Base-by-base conservation (phyloP, 2,888 invertebrate species). In the Neoitamus cyanurus region DNA sequence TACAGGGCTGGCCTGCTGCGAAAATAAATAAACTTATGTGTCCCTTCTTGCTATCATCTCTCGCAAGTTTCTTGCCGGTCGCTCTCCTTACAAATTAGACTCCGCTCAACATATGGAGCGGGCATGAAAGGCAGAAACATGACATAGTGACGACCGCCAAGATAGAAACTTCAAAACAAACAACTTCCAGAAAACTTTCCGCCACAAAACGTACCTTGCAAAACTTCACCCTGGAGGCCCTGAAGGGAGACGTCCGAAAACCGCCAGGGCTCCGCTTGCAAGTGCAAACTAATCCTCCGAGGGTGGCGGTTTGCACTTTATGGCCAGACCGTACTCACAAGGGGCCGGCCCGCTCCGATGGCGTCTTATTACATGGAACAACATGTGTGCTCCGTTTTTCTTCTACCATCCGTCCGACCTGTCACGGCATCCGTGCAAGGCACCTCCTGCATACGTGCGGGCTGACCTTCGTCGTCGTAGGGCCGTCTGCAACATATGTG, bases 151-250 rank as follows among this genome's bases (percentile, higher is more conserved):
- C 80, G 42, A 58, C 80, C 31, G 68, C 31, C 80, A n/a, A 58
- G 80, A 80, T 58, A 80, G 80, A 68, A 84, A 85, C 78, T 85
- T 48, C 73, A 84, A 84, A 80, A 78, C 85, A 84, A 85, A 83
- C 82, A 85, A 85, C 85, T 84, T 84, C 83, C 58, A 46, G 58
- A 34, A 83, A 85, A 84, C 80, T 85, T 84, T 72, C 15, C 30
- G 69, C 85, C 85, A 84, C 85, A 85, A 72, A 85, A 80, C 83
- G 80, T 85, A 85, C 83, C 83, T 85, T 84, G 42, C 28, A 13
- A 78, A 78, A 78, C 31, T 78, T 58, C 20, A 9, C 34, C 48
- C 77, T 13, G 13, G 5, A 6, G 31, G 58, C 42, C 48, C 3
- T 4, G n/a, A 11, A 3, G 13, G 11, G 6, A n/a, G n/a, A n/a